These are phyloP conservation scores for Ophion costatus DNA, from an alignment of 2,888 invertebrate genomes.

Conservation along the genomic window DNA sequence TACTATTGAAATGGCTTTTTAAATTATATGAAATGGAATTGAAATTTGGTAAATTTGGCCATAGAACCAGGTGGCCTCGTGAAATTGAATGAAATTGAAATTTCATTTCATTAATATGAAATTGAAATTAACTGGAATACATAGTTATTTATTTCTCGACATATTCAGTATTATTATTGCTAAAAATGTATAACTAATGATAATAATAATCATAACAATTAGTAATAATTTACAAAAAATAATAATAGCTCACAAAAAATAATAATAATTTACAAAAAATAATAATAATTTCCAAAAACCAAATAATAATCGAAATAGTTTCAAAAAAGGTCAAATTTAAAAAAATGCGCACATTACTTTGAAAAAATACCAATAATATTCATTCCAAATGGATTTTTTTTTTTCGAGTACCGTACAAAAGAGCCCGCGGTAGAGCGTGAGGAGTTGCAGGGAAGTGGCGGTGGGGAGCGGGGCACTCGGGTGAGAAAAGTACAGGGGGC, in stretches of 20 bases:
- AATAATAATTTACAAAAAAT: no score
- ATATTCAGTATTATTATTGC: not conserved
- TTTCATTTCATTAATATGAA: no score
- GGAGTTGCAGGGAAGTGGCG: not conserved
- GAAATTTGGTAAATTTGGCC: no score
- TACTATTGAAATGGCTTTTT: no score
- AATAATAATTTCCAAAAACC: no score
- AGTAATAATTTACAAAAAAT: no score
- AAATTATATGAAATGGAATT: no score
- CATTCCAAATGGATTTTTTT: not conserved
- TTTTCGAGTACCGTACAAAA: not conserved
- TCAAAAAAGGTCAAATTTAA: not conserved
- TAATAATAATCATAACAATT: not conserved
- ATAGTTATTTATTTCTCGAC: no score
- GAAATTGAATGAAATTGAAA: no score
- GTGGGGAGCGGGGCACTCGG: constrained; percentile 46
- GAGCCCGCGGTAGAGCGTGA: not conserved
- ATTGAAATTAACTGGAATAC: no score
- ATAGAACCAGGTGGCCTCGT: no score
- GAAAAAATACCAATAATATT: constrained; percentile 6
- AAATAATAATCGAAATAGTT: not conserved
- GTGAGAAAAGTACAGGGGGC: constrained; percentile 68
- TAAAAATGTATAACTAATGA: not conserved
- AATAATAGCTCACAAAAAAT: no score
- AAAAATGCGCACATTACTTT: not conserved